Conservation (phyloP, 1,140 invertebrate species). For the Drosophila ficusphila region DNA sequence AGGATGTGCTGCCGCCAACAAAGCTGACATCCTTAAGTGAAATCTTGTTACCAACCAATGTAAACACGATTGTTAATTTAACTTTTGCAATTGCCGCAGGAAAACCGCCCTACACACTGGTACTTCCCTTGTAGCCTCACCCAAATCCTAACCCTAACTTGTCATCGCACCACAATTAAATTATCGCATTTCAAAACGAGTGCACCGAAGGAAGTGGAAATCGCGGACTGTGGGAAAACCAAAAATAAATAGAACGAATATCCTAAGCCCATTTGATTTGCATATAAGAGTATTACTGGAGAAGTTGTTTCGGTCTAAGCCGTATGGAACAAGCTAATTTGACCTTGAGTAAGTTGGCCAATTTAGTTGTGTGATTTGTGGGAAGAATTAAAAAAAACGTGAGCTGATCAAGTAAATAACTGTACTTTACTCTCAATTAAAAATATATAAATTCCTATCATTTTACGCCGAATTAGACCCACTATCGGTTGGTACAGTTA, state of each 20-base stretch:
- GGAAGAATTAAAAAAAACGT: not conserved
- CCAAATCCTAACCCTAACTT: conserved; percentile 23
- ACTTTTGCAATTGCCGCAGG: conserved; percentile 68
- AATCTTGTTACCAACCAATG: conserved; percentile 84
- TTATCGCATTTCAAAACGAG: conserved; percentile 79
- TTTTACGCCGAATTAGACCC: too few relatives aligned
- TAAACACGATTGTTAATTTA: conserved; percentile 84
- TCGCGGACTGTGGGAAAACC: conserved; percentile 69
- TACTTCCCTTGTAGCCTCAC: not conserved
- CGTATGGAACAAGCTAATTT: conserved; percentile 37
- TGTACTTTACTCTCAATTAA: too few relatives aligned
- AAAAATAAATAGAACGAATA: conserved; percentile 52
- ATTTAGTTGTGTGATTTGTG: conserved; percentile 3
- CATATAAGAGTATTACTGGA: conserved; percentile 45
- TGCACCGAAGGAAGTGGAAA: conserved; percentile 42
- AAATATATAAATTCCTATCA: too few relatives aligned
- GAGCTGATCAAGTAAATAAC: too few relatives aligned
- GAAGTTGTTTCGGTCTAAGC: conserved; percentile 5
- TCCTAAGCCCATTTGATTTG: conserved; percentile 60
- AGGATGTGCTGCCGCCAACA: conserved; percentile 28
- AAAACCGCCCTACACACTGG: conserved; percentile 17
- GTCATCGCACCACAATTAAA: conserved; percentile 80
- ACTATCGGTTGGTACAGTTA: too few relatives aligned
- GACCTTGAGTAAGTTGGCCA: not conserved
- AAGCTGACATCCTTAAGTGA: conserved; percentile 83